Percentiles rank a stretch among this genome's conserved stretches.
Evolutionary conservation across 1,140 invertebrate genomes (phyloP).

Genomic region (Yoshiicerus persimilis): DNA sequence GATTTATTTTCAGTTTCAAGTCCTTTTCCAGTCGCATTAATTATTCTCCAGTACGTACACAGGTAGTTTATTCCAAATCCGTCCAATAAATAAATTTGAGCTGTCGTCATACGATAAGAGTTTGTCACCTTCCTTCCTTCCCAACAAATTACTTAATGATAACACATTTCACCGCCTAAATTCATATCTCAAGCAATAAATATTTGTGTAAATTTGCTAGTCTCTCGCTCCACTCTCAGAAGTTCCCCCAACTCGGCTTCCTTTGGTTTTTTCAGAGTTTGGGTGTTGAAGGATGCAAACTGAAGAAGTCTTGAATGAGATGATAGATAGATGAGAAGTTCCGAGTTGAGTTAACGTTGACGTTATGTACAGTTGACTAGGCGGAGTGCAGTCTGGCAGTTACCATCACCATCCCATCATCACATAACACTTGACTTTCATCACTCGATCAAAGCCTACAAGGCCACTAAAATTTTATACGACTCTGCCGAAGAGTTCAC

Average conservation of each 20-base stretch:
- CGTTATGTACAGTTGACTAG: not conserved
- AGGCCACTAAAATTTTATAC: constrained; percentile 6
- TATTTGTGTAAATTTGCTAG: no score
- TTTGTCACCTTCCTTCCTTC: not conserved
- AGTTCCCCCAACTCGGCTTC: no score
- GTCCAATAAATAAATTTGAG: not conserved
- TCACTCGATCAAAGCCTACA: constrained; percentile 25
- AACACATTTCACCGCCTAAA: not conserved
- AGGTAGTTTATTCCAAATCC: not conserved
- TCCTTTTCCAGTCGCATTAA: no score
- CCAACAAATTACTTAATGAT: not conserved
- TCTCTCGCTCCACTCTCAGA: no score
- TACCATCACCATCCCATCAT: not conserved
- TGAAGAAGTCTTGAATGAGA: not conserved
- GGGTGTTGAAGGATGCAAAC: not conserved
- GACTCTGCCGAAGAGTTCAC: not conserved
- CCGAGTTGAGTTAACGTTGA: not conserved
- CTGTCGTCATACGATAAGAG: no score
- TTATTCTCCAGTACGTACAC: not conserved
- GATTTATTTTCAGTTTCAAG: no score
- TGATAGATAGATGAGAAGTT: not conserved
- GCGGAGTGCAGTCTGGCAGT: not conserved
- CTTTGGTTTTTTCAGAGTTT: not conserved
- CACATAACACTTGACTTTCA: constrained; percentile 27
- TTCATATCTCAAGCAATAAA: not conserved